Conservation (phyloP, 2,113 vertebrate species). For the Labrus mixtus region DNA sequence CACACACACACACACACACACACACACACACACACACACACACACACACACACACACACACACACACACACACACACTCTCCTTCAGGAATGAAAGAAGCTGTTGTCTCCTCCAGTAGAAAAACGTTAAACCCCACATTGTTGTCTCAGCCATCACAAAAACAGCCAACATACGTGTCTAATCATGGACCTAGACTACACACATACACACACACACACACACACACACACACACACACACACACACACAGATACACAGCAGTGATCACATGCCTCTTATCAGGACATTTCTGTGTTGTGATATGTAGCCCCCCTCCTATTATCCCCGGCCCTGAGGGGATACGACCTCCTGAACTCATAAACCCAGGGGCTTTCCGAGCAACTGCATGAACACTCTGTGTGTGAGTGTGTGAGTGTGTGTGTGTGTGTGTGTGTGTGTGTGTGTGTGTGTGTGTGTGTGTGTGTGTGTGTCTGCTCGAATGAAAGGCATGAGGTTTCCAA, state of each 20-base stretch:
- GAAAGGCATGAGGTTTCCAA: slow-evolving; percentile 51
- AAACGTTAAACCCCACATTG: neutral
- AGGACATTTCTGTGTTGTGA: slow-evolving; percentile 69
- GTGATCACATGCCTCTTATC: slow-evolving; percentile 63
- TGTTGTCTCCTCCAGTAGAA: neutral
- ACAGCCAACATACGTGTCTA: neutral
- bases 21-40: no score
- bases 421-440: slow-evolving; percentile 27
- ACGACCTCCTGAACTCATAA: slow-evolving; percentile 70
- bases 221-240: neutral
- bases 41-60: no score
- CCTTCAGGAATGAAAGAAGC: neutral
- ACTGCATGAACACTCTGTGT: slow-evolving; percentile 42
- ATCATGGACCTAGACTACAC: slow-evolving; percentile 20
- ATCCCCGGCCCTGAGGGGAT: slow-evolving; percentile 55
- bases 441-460: slow-evolving; percentile 24
- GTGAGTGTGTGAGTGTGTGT: slow-evolving; percentile 31
- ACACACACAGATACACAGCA: slow-evolving; percentile 33
- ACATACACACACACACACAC: slow-evolving; percentile 25
- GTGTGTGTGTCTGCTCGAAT: slow-evolving; percentile 40
- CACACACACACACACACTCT: neutral
- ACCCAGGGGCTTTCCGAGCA: slow-evolving; percentile 61
- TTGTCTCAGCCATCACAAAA: slow-evolving; percentile 25
- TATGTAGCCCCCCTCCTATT: slow-evolving; percentile 51
- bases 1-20: slow-evolving; percentile 23